Evolutionary conservation across 2,113 vertebrate species (phyloP), one percentile per base, ranked within the genome.

Genomic region (Eonycteris spelaea): DNA sequence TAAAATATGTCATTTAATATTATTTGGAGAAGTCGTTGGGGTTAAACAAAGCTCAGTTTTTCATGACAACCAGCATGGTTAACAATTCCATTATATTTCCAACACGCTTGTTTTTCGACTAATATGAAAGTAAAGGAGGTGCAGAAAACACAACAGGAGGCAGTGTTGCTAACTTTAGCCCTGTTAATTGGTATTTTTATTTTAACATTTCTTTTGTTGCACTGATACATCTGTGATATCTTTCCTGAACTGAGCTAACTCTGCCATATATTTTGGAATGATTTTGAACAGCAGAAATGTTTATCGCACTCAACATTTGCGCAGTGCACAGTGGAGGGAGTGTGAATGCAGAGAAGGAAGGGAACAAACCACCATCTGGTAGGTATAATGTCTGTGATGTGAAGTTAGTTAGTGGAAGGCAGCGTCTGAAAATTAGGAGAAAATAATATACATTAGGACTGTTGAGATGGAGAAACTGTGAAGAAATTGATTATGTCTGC

Each of bases 281-380:
- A 59, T 71, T 95, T 78, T 79, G 87, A 95, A 89, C 70, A 93
- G 95, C 95, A 97, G 95, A 96, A 95, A 90, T 85, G 79, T 95
- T 95, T 97, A 91, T 43, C 77, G 33, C 57, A 87, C 28, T 93
- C 63, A 26, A 0, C 22, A 57, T 84, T 93, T 86, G 57, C 74
- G 35, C 18, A 35, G 63, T 43, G 9, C 18, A 1, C 4, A 43
- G 45, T 43, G 28, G 16, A 75, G 83, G 4, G 16, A 95, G 63
- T 70, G 33, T 82, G 92, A 84, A 68, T 43, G 11, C 68, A 65
- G 45, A 73, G 73, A 82, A 89, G 78, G 71, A 59, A 86, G 57
- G 74, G 35, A 79, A 5, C 22, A 43, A 74, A 19, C 26, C 45
- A 71, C 90, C 94, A 87, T 89, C 92, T 95, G 92, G 70, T 83